Evolutionary conservation across 1,140 invertebrate species (phyloP), one percentile per base, ranked within the genome.

Genomic region (Phthorimaea operculella): DNA sequence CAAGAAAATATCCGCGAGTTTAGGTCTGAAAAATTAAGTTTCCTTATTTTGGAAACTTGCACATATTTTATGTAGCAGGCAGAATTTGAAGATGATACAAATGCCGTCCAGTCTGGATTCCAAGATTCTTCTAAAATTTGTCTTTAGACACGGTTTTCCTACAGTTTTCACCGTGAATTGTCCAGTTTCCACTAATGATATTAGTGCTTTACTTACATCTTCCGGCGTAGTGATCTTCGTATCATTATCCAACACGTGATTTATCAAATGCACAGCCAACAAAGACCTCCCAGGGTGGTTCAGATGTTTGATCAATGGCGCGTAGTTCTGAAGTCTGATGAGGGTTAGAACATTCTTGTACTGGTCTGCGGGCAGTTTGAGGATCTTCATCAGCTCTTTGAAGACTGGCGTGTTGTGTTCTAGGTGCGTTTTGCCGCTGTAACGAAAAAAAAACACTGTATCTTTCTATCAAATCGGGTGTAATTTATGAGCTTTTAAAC

Each of bases 281-380:
- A 92, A 87, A 75, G 96, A 96, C 54, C 96, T 85, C 0, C 96
- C 97, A 42, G 92, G 90, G 63, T 94, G 96, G 83, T 98, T 96
- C 72, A 99, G 92, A 70, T 95, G 93, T 21, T 93, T 90, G 64
- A 99, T 90, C 9, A 99, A 83, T 4, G 92, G 92, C 8, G 92
- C 91, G 73, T 94, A 99, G 85, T 97, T 91, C 66, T 93, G 89
- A 53, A 98, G 80, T 66, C 93, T 88, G 34, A 97, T 88, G 1
- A 99, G 89, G 0, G 92, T 95, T 16, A 98, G 86, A 11, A 98
- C 90, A 79, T 98, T 94, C 76, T 96, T 97, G 78, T 98, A 99
- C 71, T 94, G 93, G 73, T 99, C 96, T 12, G 98, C 89, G 8
- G 98, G 97, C 50, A 99, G 94, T 82, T 97, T 96, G 74, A 99